A percentile compares a stretch with the other conserved stretches of the same genome.
Evolutionary conservation across 2,797 vertebrate species (phyloP).

Genomic region (Halcyon smyrnensis): DNA sequence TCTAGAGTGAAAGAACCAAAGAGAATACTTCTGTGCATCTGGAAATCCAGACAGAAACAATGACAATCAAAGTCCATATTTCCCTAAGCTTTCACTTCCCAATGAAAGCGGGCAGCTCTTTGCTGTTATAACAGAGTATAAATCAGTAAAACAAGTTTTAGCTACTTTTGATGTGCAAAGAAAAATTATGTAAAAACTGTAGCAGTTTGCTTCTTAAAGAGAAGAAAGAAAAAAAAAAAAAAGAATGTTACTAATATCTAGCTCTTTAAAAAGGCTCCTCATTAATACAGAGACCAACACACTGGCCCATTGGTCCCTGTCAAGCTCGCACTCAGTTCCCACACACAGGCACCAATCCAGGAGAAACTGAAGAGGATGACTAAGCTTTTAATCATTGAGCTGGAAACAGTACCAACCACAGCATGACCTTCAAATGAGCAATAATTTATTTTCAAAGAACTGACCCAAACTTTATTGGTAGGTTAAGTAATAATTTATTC

Average conservation of each 20-base stretch:
- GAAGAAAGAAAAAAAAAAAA: not conserved
- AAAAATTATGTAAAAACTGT: not conserved
- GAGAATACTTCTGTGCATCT: not conserved
- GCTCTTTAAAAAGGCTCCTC: not conserved
- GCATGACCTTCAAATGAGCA: not conserved
- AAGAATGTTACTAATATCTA: not conserved
- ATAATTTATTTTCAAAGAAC: conserved; percentile 4
- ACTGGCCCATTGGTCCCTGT: not conserved
- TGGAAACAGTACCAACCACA: not conserved
- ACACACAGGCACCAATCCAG: not conserved
- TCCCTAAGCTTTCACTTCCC: not conserved
- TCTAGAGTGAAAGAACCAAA: not conserved
- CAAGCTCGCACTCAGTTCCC: not conserved
- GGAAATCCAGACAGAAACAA: not conserved
- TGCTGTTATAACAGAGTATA: not conserved
- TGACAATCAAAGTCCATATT: not conserved
- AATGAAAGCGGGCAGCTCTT: not conserved
- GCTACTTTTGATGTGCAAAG: not conserved
- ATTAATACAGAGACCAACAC: not conserved
- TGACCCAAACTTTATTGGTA: conserved; percentile 8
- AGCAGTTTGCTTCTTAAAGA: not conserved
- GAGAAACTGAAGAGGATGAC: not conserved
- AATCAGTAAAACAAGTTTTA: not conserved
- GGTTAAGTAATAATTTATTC: conserved; percentile 9
- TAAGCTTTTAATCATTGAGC: not conserved